Evolutionary conservation across 2,797 vertebrate genomes (phyloP).

Genomic region (Pygocentrus nattereri): DNA sequence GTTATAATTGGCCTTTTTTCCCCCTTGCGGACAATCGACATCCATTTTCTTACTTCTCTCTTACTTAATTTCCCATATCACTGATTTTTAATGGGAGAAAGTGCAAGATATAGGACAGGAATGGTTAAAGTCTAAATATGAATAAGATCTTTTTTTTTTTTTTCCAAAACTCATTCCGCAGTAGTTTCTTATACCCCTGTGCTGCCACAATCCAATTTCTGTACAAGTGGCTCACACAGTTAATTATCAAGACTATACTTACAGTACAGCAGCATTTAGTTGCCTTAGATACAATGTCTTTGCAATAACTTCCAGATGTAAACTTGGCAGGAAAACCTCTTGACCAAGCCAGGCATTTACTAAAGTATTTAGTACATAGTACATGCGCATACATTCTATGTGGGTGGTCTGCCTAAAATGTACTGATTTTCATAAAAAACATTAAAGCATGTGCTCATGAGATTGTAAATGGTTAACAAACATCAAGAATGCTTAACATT

Average conservation of each 20-base stretch:
- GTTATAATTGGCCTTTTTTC: no score
- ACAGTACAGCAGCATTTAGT: conserved; percentile 14
- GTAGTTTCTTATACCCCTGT: not conserved
- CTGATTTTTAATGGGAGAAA: no score
- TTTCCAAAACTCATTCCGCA: no score
- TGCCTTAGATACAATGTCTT: conserved; percentile 23
- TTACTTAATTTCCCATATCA: no score
- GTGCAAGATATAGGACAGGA: no score
- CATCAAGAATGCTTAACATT: no score
- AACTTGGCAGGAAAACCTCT: conserved; percentile 23
- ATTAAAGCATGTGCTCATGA: not conserved
- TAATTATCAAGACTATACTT: not conserved
- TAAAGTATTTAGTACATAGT: conserved; percentile 7
- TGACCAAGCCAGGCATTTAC: conserved; percentile 15
- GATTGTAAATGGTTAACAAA: not conserved
- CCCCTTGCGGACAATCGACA: no score
- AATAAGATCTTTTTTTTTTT: not conserved
- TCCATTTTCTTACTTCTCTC: no score
- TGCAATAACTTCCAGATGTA: conserved; percentile 47
- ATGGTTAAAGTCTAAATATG: not conserved
- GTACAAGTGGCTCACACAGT: not conserved
- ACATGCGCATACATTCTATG: not conserved
- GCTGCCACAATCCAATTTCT: not conserved
- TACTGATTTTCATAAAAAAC: not conserved
- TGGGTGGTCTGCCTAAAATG: conserved; percentile 4